Conservation (phyloP, 2,797 vertebrate genomes). For the Alcedo quadribrachys region DNA sequence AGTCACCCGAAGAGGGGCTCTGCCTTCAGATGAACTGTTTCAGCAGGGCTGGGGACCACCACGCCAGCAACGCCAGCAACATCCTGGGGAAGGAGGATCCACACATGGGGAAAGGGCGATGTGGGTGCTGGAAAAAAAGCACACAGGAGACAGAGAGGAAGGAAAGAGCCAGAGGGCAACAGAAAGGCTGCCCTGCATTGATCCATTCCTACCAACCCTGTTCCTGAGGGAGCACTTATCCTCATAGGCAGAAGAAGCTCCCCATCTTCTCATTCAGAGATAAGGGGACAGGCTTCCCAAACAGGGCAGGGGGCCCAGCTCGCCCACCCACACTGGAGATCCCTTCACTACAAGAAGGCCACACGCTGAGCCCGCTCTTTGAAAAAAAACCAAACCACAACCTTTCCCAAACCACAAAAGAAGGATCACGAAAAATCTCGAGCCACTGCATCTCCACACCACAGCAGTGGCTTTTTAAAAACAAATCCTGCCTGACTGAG, state of each 20-base stretch:
- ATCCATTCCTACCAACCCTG: rapidly evolving
- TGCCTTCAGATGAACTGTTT: neutral
- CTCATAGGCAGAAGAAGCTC: neutral
- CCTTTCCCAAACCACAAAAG: neutral
- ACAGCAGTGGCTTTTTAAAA: neutral
- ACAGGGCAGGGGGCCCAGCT: neutral
- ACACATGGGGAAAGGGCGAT: neutral
- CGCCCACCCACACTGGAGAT: neutral
- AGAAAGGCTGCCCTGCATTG: rapidly evolving
- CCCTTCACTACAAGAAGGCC: neutral
- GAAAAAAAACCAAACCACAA: neutral
- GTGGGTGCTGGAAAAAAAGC: neutral
- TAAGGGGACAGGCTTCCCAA: neutral
- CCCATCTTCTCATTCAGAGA: rapidly evolving
- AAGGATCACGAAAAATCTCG: neutral
- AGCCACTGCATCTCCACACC: neutral
- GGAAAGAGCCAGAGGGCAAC: rapidly evolving
- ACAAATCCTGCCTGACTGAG: neutral
- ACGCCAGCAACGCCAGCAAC: rapidly evolving
- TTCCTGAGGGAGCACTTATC: neutral
- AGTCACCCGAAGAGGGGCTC: neutral
- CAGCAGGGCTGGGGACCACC: neutral
- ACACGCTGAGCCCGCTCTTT: neutral
- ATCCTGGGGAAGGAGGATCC: neutral
- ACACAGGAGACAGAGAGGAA: rapidly evolving